These are phyloP conservation scores for Tarsius wallacei DNA, from an alignment of 2,797 vertebrate genomes.

Conservation along the genomic window DNA sequence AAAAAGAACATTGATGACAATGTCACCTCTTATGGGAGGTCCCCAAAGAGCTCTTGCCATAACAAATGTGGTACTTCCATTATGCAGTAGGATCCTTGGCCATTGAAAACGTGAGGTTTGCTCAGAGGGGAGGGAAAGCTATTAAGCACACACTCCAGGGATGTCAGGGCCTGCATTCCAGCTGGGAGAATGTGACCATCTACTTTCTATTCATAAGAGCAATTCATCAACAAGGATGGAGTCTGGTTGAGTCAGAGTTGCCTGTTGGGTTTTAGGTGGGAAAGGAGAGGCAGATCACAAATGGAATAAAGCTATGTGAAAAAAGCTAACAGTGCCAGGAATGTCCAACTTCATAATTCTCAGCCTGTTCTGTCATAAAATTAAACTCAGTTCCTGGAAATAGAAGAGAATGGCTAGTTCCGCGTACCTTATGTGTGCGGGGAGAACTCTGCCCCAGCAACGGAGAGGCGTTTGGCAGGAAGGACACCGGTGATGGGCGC, in stretches of 20 bases:
- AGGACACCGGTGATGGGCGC: not conserved
- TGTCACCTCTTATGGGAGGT: not conserved
- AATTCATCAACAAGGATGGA: slow-evolving; percentile 9
- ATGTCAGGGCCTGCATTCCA: not conserved
- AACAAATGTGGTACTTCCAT: slow-evolving; percentile 14
- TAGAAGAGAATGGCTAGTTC: not conserved
- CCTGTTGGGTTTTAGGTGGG: not conserved
- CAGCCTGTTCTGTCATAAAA: not conserved
- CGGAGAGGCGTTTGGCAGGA: not conserved
- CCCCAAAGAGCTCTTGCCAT: not conserved
- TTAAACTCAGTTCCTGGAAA: not conserved
- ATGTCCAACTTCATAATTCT: not conserved
- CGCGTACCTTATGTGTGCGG: not conserved
- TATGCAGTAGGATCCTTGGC: not conserved
- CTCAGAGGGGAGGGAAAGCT: not conserved
- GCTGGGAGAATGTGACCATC: not conserved
- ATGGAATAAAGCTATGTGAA: not conserved
- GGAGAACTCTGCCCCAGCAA: not conserved
- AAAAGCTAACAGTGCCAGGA: not conserved
- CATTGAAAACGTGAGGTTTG: slow-evolving; percentile 4
- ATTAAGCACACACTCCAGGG: not conserved
- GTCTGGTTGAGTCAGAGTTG: not conserved
- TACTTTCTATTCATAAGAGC: slow-evolving; percentile 50
- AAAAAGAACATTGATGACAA: not conserved
- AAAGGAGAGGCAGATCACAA: not conserved